Conservation (phyloP, 2,113 vertebrate genomes). For the Dissostichus mawsoni region DNA sequence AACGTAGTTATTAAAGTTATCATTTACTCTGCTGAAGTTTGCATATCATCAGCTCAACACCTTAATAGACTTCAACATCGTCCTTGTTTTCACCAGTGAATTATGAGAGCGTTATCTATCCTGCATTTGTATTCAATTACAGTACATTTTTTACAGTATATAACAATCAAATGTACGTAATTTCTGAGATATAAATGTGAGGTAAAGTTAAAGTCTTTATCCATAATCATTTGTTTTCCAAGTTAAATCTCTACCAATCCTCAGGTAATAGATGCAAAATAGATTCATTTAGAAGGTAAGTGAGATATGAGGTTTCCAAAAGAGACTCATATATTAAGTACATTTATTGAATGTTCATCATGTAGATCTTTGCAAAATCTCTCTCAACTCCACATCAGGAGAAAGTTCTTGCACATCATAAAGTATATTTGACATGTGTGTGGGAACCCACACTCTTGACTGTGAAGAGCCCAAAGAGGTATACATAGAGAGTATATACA, state of each 20-base stretch:
- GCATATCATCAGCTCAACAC: not conserved
- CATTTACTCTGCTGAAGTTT: not conserved
- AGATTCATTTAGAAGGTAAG: not conserved
- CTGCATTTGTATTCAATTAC: not conserved
- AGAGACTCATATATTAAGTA: not conserved
- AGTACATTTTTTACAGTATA: not conserved
- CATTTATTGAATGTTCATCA: not conserved
- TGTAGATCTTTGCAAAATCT: not conserved
- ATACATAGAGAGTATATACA: not conserved
- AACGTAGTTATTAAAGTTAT: no score
- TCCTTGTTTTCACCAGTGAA: not conserved
- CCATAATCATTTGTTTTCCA: not conserved
- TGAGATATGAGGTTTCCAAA: not conserved
- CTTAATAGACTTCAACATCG: not conserved
- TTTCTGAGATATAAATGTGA: not conserved
- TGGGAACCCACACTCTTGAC: not conserved
- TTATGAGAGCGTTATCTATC: not conserved
- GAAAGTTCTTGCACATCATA: not conserved
- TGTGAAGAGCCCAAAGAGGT: not conserved
- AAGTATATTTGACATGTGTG: not conserved
- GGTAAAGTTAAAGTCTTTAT: not conserved
- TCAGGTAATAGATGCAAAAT: not conserved
- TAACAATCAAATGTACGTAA: not conserved
- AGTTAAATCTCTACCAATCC: not conserved
- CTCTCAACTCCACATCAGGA: not conserved